Percentiles rank a stretch among this genome's conserved stretches.
Evolutionary conservation across 1,140 invertebrate genomes (phyloP).

Genomic region (silkworm (Bombyx mori)): ASM3026992v2 NC_085112.1:3954501-3955000

Average conservation of each 20-base stretch:
- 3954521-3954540: constrained; percentile 68
- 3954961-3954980: no score
- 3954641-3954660: constrained; percentile 65
- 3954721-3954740: no score
- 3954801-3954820: no score
- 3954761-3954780: constrained; percentile 14
- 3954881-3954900: no score
- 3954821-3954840: no score
- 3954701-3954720: constrained; percentile 5
- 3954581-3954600: constrained; percentile 63
- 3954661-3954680: constrained; percentile 28
- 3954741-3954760: constrained; percentile 21
- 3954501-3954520: constrained; percentile 69
- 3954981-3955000: no score
- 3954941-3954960: no score
- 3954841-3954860: no score
- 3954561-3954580: constrained; percentile 54
- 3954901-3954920: no score
- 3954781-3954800: no score
- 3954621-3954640: constrained; percentile 62
- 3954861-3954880: no score
- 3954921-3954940: no score
- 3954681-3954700: constrained; percentile 18
- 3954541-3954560: constrained; percentile 54
- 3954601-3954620: constrained; percentile 69